phyloP scores from a whole-genome alignment of 2,888 invertebrate species.

The Cremastinae sp. region DNA sequence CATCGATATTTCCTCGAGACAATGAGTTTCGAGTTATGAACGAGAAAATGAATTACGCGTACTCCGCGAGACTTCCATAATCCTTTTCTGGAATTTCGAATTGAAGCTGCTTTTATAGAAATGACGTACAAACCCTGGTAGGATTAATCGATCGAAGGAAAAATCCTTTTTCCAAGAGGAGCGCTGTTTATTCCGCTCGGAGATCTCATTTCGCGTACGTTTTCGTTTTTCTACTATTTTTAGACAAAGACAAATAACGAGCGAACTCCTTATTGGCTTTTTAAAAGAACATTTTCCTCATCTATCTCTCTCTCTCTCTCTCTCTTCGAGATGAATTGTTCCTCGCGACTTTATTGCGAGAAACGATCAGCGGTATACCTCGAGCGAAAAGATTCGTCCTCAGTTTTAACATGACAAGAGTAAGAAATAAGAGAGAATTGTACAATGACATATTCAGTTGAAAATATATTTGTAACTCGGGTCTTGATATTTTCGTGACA shows the following conservation, averaged over 20 bases:
- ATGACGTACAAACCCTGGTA: constrained; percentile 21
- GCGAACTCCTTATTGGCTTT: constrained; percentile 31
- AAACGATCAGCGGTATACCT: background rate
- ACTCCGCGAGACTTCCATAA: constrained; percentile 38
- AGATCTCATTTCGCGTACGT: constrained; percentile 28
- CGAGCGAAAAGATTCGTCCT: too few species aligned
- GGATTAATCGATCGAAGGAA: constrained; percentile 49
- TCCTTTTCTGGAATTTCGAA: constrained; percentile 46
- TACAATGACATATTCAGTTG: too few species aligned
- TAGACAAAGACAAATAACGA: constrained; percentile 26
- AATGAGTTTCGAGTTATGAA: constrained; percentile 12
- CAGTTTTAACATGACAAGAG: too few species aligned
- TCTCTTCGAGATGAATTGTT: background rate
- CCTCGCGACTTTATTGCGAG: background rate
- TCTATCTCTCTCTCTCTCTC: too few species aligned
- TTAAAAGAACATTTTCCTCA: constrained; percentile 33
- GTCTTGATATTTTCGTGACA: too few species aligned
- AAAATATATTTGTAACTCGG: too few species aligned
- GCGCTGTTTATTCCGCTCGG: background rate
- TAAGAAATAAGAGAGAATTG: too few species aligned
- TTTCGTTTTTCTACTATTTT: background rate
- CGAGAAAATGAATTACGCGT: constrained; percentile 41
- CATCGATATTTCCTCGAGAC: constrained; percentile 3
- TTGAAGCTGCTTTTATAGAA: constrained; percentile 36
- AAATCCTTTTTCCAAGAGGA: constrained; percentile 41